These are phyloP conservation scores for Gryllus bimaculatus DNA, from an alignment of 1,140 invertebrate species.

Conservation along the genomic window DNA sequence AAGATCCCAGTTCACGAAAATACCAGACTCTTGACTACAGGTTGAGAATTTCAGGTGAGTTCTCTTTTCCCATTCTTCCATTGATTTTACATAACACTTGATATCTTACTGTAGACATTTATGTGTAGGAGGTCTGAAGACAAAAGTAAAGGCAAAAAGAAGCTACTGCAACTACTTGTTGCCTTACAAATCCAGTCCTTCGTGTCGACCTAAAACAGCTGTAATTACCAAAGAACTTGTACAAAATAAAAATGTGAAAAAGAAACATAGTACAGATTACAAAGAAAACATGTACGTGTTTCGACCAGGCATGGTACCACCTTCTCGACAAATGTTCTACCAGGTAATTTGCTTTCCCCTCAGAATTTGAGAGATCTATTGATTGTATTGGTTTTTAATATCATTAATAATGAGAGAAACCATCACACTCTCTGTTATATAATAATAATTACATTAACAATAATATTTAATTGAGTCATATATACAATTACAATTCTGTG, in stretches of 20 bases:
- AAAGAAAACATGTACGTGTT: slow-evolving; percentile 50
- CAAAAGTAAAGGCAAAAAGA: slow-evolving; percentile 44
- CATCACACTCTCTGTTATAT: no score
- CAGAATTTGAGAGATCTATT: no score
- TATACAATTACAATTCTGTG: no score
- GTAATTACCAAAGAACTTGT: slow-evolving; percentile 32
- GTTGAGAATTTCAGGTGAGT: slow-evolving; percentile 53
- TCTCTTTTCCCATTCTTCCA: neutral
- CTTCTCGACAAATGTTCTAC: slow-evolving; percentile 72
- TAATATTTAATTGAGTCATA: no score
- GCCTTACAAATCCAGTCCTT: slow-evolving; percentile 39
- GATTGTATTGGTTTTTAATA: no score
- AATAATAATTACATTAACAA: no score
- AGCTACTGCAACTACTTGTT: slow-evolving; percentile 42
- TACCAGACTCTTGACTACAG: slow-evolving; percentile 85
- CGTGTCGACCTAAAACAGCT: slow-evolving; percentile 34
- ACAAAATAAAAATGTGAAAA: slow-evolving; percentile 29
- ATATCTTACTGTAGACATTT: neutral
- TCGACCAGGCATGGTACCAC: slow-evolving; percentile 56
- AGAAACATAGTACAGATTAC: slow-evolving; percentile 28
- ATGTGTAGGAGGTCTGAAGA: slow-evolving; percentile 40
- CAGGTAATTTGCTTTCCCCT: slow-evolving; percentile 42
- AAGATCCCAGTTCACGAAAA: slow-evolving; percentile 60
- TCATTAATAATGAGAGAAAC: no score
- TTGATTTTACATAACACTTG: neutral